Percentiles rank a stretch among this genome's conserved stretches.
Evolutionary conservation across 2,888 invertebrate species (phyloP).

Genomic region (Aradus depressus): DNA sequence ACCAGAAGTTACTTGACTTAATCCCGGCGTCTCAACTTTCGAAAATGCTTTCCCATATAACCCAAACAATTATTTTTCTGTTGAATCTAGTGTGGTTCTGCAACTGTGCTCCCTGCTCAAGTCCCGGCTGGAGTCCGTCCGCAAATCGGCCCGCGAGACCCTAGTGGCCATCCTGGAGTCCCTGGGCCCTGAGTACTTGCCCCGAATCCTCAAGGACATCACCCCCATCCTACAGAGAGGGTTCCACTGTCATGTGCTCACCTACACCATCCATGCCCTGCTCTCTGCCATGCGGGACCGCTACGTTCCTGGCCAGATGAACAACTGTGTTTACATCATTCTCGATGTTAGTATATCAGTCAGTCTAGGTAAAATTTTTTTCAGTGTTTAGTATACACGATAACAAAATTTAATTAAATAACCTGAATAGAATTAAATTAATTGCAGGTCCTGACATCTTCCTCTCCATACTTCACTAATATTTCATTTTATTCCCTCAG

Average conservation of each 20-base stretch:
- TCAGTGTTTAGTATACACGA: neutral
- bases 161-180: slow-evolving; percentile 80
- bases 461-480: neutral
- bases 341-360: slow-evolving; percentile 17
- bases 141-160: slow-evolving; percentile 77
- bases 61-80: slow-evolving; percentile 2
- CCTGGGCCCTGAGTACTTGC: slow-evolving; percentile 71
- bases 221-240: slow-evolving; percentile 70
- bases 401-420: too few relatives aligned
- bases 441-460: neutral
- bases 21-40: too few relatives aligned
- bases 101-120: slow-evolving; percentile 84
- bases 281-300: slow-evolving; percentile 56
- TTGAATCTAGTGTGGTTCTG: slow-evolving; percentile 57
- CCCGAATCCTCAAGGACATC: slow-evolving; percentile 67
- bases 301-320: slow-evolving; percentile 68
- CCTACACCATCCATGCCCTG: slow-evolving; percentile 76
- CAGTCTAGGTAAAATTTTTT: neutral
- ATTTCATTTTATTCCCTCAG: neutral
- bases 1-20: too few relatives aligned
- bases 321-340: slow-evolving; percentile 35
- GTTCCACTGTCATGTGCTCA: slow-evolving; percentile 87
- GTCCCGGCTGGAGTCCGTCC: slow-evolving; percentile 75
- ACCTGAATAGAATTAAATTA: neutral
- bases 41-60: too few relatives aligned